Evolutionary conservation across 2,888 invertebrate genomes (phyloP).

Genomic region (Oasisia sp.): DNA sequence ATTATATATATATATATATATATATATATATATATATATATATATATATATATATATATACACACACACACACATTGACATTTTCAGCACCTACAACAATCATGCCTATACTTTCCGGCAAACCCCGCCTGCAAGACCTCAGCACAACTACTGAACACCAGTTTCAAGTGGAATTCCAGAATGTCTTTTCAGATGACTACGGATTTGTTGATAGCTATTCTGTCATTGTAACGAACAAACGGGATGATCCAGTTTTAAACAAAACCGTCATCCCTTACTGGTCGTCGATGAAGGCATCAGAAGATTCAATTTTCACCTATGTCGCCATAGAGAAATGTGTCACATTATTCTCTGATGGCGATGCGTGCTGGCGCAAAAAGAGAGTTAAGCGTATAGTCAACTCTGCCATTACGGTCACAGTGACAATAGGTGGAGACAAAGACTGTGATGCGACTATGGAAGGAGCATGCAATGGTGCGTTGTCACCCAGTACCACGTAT

Average conservation of each 20-base stretch:
- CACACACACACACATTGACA: no score
- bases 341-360: background rate
- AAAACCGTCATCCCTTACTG: background rate
- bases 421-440: background rate
- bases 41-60: background rate
- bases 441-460: background rate
- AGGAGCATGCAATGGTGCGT: background rate
- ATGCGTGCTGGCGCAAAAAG: background rate
- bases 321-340: background rate
- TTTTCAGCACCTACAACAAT: background rate
- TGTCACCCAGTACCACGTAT: background rate
- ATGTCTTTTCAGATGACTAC: background rate
- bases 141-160: background rate
- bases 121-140: background rate
- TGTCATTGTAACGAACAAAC: background rate
- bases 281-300: background rate
- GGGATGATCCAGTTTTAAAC: background rate
- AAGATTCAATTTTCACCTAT: background rate
- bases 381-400: background rate
- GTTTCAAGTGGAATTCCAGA: background rate
- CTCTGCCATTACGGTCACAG: background rate
- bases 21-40: background rate
- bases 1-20: background rate
- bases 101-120: background rate
- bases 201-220: background rate